Evolutionary conservation across 2,888 invertebrate species (phyloP).

Genomic region (Hyppa rectilinea): DNA sequence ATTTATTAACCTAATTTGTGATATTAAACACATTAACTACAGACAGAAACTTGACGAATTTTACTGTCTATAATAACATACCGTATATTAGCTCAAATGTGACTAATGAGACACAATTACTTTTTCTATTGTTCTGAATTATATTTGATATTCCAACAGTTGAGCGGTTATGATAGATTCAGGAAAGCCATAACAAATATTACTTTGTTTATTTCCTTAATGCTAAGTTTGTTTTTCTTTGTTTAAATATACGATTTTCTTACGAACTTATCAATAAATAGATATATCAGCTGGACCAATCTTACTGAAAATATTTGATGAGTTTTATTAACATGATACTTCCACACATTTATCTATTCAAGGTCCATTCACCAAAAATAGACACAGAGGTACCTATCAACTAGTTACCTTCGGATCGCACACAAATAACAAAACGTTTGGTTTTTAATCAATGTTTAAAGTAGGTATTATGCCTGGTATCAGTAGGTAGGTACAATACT

Average conservation of each 20-base stretch:
- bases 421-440: slow-evolving; percentile 44
- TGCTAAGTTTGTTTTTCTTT: background rate
- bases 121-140: too few species aligned
- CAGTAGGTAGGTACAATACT: slow-evolving; percentile 14
- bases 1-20: background rate
- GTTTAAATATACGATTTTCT: background rate
- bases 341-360: slow-evolving; percentile 42
- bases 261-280: slow-evolving; percentile 21
- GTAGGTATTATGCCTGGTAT: slow-evolving; percentile 46
- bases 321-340: slow-evolving; percentile 19
- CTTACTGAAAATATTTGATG: slow-evolving; percentile 4
- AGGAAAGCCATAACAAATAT: background rate
- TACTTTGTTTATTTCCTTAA: background rate
- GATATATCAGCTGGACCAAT: slow-evolving; percentile 29
- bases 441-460: slow-evolving; percentile 41
- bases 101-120: too few species aligned
- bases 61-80: slow-evolving; percentile 4
- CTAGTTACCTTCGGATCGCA: slow-evolving; percentile 32
- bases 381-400: slow-evolving; percentile 40
- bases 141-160: too few species aligned
- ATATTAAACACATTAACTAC: background rate
- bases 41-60: background rate
- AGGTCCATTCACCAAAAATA: slow-evolving; percentile 53
- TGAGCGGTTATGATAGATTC: too few species aligned
- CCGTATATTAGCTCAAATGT: too few species aligned